phyloP scores from a whole-genome alignment of 2,113 vertebrate genomes.

The Mormyrus iriodes region DNA sequence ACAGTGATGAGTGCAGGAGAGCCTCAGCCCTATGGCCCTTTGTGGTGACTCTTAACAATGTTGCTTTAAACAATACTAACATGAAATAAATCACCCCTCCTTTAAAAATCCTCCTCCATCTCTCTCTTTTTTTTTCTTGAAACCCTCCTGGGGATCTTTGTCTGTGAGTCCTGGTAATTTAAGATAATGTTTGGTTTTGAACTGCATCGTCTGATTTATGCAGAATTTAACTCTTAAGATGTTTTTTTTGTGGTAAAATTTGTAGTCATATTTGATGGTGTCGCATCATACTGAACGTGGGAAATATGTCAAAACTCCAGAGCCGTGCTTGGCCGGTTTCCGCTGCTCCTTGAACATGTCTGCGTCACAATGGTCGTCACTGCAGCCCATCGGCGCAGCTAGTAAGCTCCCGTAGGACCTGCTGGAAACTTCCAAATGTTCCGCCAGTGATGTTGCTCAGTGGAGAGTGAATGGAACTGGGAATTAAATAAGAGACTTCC shows the following conservation, averaged over 20 bases:
- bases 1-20: slow-evolving; percentile 40
- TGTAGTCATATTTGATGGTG: background rate
- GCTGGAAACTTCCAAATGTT: background rate
- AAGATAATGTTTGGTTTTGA: background rate
- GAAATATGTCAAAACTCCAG: background rate
- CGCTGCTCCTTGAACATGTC: background rate
- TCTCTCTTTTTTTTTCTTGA: slow-evolving; percentile 7
- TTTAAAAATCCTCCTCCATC: slow-evolving; percentile 34
- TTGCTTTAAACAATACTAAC: slow-evolving; percentile 39
- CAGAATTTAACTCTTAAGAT: background rate
- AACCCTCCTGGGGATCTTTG: slow-evolving; percentile 11
- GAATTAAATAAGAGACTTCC: background rate
- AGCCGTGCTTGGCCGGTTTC: background rate
- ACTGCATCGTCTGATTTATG: background rate
- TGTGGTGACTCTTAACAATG: slow-evolving; percentile 31
- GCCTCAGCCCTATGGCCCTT: slow-evolving; percentile 13
- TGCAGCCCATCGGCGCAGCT: background rate
- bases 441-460: background rate
- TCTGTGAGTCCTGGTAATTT: slow-evolving; percentile 10
- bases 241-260: background rate
- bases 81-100: slow-evolving; percentile 36
- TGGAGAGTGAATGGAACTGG: background rate
- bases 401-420: background rate
- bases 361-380: background rate
- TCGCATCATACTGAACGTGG: background rate